phyloP scores from a whole-genome alignment of 2,888 invertebrate genomes.

The Notocelia uddmanniana region DNA sequence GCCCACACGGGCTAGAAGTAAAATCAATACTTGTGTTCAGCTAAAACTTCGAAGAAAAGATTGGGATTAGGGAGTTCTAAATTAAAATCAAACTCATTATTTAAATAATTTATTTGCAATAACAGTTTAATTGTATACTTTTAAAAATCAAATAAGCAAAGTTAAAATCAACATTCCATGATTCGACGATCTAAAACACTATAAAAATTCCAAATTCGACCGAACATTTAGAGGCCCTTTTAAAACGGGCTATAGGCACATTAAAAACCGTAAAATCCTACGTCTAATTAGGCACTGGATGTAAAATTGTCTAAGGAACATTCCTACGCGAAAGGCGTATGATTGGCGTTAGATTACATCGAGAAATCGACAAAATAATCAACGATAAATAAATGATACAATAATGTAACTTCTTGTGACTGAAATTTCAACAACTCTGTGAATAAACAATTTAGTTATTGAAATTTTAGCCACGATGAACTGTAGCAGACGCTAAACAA shows the following conservation, averaged over 20 bases:
- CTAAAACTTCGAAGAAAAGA: neutral
- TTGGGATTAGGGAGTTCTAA: neutral
- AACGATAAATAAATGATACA: slow-evolving; percentile 36
- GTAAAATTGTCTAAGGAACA: slow-evolving; percentile 64
- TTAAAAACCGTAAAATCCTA: slow-evolving; percentile 71
- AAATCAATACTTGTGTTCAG: no score
- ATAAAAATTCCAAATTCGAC: slow-evolving; percentile 65
- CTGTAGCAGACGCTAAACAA: neutral
- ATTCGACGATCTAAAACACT: slow-evolving; percentile 62
- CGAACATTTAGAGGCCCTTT: slow-evolving; percentile 61
- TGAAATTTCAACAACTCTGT: neutral
- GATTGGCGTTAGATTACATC: slow-evolving; percentile 33
- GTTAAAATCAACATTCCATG: slow-evolving; percentile 72
- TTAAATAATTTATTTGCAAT: slow-evolving; percentile 50
- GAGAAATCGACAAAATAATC: slow-evolving; percentile 34
- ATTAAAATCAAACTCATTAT: slow-evolving; percentile 25
- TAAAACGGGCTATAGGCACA: slow-evolving; percentile 60
- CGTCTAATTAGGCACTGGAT: slow-evolving; percentile 64
- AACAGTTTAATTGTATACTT: slow-evolving; percentile 62
- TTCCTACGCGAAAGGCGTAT: slow-evolving; percentile 68
- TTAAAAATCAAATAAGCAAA: slow-evolving; percentile 67
- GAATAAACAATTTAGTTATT: neutral
- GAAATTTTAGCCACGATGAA: slow-evolving; percentile 8
- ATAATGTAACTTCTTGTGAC: slow-evolving; percentile 31
- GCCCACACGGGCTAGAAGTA: no score